Percentiles rank a stretch among this genome's conserved stretches.
phyloP scores from a whole-genome alignment of 2,113 vertebrate species.

The Nothoprocta pentlandii region DNA sequence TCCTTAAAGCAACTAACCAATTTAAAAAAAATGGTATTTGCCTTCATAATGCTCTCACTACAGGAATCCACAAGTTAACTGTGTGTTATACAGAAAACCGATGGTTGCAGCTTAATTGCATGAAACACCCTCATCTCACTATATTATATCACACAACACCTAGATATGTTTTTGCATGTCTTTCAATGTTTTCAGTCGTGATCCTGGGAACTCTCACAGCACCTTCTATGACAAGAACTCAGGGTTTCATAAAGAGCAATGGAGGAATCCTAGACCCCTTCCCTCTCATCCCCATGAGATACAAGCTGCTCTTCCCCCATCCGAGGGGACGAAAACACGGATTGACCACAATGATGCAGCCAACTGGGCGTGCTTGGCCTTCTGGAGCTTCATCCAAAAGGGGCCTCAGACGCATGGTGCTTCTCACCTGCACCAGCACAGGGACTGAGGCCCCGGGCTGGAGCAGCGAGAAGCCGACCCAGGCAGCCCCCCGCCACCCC shows the following conservation, averaged over 20 bases:
- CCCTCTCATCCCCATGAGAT: neutral
- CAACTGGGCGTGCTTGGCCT: neutral
- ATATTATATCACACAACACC: neutral
- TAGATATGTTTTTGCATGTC: neutral
- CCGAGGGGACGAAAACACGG: neutral
- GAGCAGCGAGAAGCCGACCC: neutral
- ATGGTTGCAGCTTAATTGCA: neutral
- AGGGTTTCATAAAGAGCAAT: neutral
- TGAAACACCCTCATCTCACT: neutral
- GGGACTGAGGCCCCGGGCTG: neutral
- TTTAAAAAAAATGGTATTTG: slow-evolving; percentile 2
- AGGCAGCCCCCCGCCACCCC: rapidly evolving
- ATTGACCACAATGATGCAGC: neutral
- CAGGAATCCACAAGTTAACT: slow-evolving; percentile 9
- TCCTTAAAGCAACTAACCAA: neutral
- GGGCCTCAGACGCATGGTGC: neutral
- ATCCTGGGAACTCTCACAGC: neutral
- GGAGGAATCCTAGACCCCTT: neutral
- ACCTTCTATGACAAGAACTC: neutral
- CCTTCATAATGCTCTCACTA: slow-evolving; percentile 18
- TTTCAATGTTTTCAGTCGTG: neutral
- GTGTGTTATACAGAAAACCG: neutral
- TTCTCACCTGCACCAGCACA: neutral
- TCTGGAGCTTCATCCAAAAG: neutral
- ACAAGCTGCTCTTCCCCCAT: neutral